A percentile compares a stretch with the other conserved stretches of the same genome.
Evolutionary conservation across 2,797 vertebrate genomes (phyloP).

Genomic region (Paguma larvata): DNA sequence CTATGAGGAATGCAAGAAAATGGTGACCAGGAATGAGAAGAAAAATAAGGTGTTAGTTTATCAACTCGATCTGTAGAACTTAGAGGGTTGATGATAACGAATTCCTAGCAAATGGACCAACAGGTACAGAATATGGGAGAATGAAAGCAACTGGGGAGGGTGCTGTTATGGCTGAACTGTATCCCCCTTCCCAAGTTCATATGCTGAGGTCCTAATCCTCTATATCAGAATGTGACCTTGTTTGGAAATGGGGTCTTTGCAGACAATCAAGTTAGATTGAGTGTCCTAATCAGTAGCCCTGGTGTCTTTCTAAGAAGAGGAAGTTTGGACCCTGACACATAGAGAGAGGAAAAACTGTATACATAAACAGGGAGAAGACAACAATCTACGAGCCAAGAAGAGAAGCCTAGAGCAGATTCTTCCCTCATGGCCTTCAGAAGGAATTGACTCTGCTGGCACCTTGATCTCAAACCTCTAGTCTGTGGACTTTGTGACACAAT

Average conservation of each 20-base stretch:
- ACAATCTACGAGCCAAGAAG: background rate
- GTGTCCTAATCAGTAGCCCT: background rate
- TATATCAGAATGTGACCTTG: background rate
- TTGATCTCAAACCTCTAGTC: background rate
- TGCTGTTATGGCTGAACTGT: background rate
- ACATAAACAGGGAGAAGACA: background rate
- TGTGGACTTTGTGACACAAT: background rate
- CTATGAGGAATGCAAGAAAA: background rate
- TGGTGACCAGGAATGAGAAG: background rate
- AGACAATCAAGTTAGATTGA: background rate
- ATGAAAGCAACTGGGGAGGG: background rate
- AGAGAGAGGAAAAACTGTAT: background rate
- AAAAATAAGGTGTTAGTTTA: background rate
- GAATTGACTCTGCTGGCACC: background rate
- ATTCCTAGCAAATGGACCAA: background rate
- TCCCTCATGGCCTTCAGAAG: background rate
- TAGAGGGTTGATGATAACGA: background rate
- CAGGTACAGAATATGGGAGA: background rate
- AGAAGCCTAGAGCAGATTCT: background rate
- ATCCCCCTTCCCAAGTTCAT: background rate
- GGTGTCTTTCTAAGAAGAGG: background rate
- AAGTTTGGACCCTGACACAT: background rate
- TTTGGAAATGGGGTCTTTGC: background rate
- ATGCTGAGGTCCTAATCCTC: background rate
- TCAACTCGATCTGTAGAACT: background rate